A percentile compares a stretch with the other conserved stretches of the same genome.
Evolutionary conservation across 2,113 vertebrate genomes (phyloP).

Genomic region (Sorex fumeus): DNA sequence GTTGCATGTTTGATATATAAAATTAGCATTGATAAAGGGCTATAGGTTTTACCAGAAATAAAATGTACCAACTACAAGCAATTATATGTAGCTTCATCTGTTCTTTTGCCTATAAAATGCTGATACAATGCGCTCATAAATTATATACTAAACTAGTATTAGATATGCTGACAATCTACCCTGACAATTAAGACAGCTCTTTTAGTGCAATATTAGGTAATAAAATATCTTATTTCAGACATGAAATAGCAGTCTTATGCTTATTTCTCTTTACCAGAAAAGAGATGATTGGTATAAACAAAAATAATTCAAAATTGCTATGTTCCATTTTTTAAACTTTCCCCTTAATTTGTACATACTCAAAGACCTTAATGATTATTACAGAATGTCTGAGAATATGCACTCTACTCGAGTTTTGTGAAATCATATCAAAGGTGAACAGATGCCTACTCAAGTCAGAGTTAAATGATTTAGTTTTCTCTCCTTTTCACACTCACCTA

Average conservation of each 20-base stretch:
- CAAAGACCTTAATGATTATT: neutral
- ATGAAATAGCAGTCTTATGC: slow-evolving; percentile 79
- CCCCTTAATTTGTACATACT: neutral
- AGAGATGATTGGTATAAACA: slow-evolving; percentile 51
- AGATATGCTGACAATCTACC: slow-evolving; percentile 75
- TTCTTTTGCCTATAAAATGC: slow-evolving; percentile 65
- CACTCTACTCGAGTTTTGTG: neutral
- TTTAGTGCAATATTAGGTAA: slow-evolving; percentile 78
- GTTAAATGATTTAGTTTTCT: neutral
- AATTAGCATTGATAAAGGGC: neutral
- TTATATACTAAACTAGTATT: slow-evolving; percentile 74
- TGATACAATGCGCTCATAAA: slow-evolving; percentile 68
- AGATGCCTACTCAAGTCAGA: slow-evolving; percentile 17
- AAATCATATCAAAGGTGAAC: neutral
- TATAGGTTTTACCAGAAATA: neutral
- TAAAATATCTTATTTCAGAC: slow-evolving; percentile 71
- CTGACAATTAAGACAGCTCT: slow-evolving; percentile 77
- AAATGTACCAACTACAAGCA: neutral
- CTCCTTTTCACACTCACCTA: neutral
- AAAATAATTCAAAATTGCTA: slow-evolving; percentile 34
- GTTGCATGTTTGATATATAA: neutral
- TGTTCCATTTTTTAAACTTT: neutral
- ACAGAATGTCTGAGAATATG: neutral
- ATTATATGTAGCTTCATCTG: neutral
- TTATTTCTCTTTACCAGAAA: slow-evolving; percentile 50